Percentiles rank a stretch among this genome's conserved stretches.
Conservation (phyloP, 2,797 vertebrate species). For the Neosilurus mollespiculum region DNA sequence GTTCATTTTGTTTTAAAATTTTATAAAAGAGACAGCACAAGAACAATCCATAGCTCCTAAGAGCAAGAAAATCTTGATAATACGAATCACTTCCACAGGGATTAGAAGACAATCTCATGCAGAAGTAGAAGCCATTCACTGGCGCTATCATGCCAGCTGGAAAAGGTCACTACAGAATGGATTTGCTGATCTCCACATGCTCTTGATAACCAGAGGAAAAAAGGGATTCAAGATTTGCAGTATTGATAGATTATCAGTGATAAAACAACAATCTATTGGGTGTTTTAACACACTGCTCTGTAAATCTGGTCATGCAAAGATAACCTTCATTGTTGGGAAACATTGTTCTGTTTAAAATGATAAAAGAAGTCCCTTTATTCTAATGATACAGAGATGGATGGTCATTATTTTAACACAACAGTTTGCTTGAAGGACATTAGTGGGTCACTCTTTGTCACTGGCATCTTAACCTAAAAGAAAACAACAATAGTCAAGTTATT, state of each 20-base stretch:
- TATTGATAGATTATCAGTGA: conserved; percentile 71
- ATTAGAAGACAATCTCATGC: conserved; percentile 67
- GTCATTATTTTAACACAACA: not conserved
- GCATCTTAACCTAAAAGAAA: too few species aligned
- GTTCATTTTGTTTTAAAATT: not conserved
- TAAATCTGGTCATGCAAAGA: conserved; percentile 61
- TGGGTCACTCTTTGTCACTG: not conserved
- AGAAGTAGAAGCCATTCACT: conserved; percentile 65
- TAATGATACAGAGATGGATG: not conserved
- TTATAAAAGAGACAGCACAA: conserved; percentile 62
- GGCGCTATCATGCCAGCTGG: conserved; percentile 57
- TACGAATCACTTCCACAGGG: conserved; percentile 73
- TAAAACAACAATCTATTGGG: conserved; percentile 64
- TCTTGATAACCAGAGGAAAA: conserved; percentile 48
- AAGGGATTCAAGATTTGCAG: conserved; percentile 67
- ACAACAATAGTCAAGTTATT: too few species aligned
- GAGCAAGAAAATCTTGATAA: conserved; percentile 66
- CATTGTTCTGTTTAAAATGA: conserved; percentile 33
- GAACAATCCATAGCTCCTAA: conserved; percentile 49
- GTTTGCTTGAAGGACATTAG: conserved; percentile 3
- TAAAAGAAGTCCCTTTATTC: conserved; percentile 4
- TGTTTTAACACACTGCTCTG: conserved; percentile 58
- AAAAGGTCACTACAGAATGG: conserved; percentile 70
- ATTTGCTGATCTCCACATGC: conserved; percentile 48
- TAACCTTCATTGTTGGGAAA: conserved; percentile 55